Base-by-base conservation (phyloP, 2,113 vertebrate genomes). In the Strigops habroptila region DNA sequence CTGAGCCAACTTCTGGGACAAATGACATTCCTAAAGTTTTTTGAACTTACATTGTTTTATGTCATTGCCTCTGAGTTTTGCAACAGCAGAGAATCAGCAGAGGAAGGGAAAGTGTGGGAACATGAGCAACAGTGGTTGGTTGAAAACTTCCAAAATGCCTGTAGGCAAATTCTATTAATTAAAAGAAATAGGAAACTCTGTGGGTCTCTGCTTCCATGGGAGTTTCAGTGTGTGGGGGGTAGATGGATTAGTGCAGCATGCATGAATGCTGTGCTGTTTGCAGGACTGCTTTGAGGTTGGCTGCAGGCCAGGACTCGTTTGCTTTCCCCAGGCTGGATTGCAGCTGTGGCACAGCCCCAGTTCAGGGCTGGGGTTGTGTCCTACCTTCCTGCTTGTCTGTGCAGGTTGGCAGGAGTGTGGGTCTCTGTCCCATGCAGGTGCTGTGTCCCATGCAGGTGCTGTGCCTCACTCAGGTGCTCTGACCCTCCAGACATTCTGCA, bases 31-130 rank as follows among this genome's bases (percentile, higher is more conserved):
- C 57, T 86, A 4, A 22, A 86, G 76, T 19, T 85, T 95, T 46
- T 51, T 64, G 57, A 80, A 67, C 77, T 85, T 12, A 1, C 2
- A 4, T 69, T 35, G 60, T 18, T 93, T 85, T 52, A 59, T 89
- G 80, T 82, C 65, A 3, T 75, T 87, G 73, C 77, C 86, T 90
- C 83, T 0, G 59, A 49, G 77, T 88, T 94, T 89, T 77, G 93
- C 80, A 86, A 68, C 28, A 69, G 82, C 76, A 33, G 46, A 77
- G 76, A 51, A 59, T 3, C 68, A 18, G 63, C 21, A 12, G 59
- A 67, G 49, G 86, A 93, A 95, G 87, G 64, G 91, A 92, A 93
- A 92, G 94, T 94, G 90, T 96, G 95, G 96, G 93, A 96, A 91
- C 69, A n/a, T 0, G 6, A 80, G 46, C 43, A 79, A 4, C 80